These are phyloP conservation scores for Acronicta alni DNA, from an alignment of 2,888 invertebrate species.

Conservation along the genomic window DNA sequence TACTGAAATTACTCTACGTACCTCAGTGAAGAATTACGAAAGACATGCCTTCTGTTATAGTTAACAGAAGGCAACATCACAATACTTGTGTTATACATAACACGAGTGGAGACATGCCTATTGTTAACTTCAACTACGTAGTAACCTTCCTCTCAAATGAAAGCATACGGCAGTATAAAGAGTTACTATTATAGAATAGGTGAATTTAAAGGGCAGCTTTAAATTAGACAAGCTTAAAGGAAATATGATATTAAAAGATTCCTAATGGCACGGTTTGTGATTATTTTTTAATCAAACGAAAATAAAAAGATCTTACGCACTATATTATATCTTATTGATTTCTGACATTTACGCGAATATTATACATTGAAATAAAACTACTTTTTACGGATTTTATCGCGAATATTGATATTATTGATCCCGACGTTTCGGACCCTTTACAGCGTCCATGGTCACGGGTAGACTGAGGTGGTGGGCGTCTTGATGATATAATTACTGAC, in stretches of 20 bases:
- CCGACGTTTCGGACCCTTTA: no score
- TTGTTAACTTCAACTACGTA: constrained; percentile 7
- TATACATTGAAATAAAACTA: no score
- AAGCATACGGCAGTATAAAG: constrained; percentile 52
- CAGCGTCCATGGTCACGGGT: no score
- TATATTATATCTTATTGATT: no score
- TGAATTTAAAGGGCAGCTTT: constrained; percentile 63
- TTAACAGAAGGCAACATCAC: no score
- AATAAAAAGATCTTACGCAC: not conserved
- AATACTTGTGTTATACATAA: constrained; percentile 15
- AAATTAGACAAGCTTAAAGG: constrained; percentile 62
- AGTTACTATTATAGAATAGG: constrained; percentile 64
- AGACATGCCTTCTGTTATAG: constrained; percentile 5
- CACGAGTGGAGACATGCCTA: constrained; percentile 6
- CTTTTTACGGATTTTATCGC: no score
- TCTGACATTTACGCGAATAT: no score
- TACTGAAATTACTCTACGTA: constrained; percentile 10
- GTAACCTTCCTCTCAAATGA: constrained; percentile 27
- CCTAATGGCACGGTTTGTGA: constrained; percentile 46
- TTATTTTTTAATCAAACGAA: constrained; percentile 26
- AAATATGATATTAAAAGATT: constrained; percentile 46
- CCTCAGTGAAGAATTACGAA: not conserved
- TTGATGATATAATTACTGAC: no score
- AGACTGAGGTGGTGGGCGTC: no score
- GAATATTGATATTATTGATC: no score